Percentiles rank a stretch among this genome's conserved stretches.
These are phyloP conservation scores for Tetranychus truncatus DNA, from an alignment of 2,888 invertebrate species.

Conservation along the genomic window DNA sequence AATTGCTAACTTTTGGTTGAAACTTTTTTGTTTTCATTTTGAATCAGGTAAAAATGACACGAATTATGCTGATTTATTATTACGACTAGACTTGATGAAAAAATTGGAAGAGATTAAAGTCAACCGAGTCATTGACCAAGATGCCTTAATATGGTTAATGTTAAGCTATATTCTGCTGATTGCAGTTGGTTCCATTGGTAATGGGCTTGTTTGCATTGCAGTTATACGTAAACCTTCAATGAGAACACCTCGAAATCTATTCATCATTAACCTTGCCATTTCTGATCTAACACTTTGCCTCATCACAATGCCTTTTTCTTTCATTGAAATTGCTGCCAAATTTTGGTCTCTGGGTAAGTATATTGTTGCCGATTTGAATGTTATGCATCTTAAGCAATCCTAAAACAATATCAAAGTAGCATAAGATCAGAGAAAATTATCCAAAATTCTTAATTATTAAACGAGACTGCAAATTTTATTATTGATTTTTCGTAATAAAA, in stretches of 20 bases:
- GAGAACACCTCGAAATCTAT: constrained; percentile 79
- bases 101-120: constrained; percentile 28
- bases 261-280: constrained; percentile 68
- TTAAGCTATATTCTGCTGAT: constrained; percentile 55
- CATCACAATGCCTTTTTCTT: constrained; percentile 70
- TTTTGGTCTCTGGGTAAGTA: constrained; percentile 70
- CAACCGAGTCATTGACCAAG: constrained; percentile 52
- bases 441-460: too few species aligned
- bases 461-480: too few species aligned
- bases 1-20: too few species aligned
- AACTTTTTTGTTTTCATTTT: too few species aligned
- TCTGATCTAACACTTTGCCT: constrained; percentile 63
- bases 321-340: constrained; percentile 63
- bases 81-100: not conserved
- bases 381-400: too few species aligned
- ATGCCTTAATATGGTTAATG: constrained; percentile 47
- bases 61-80: too few species aligned
- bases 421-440: too few species aligned
- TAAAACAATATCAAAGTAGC: too few species aligned
- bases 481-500: too few species aligned
- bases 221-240: constrained; percentile 68
- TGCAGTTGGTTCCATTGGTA: constrained; percentile 61
- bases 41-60: too few species aligned
- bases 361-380: too few species aligned
- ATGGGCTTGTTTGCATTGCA: constrained; percentile 57